A percentile compares a stretch with the other conserved stretches of the same genome.
Evolutionary conservation across 1,140 invertebrate species (phyloP).

Genomic region (Hestina assimilis): DNA sequence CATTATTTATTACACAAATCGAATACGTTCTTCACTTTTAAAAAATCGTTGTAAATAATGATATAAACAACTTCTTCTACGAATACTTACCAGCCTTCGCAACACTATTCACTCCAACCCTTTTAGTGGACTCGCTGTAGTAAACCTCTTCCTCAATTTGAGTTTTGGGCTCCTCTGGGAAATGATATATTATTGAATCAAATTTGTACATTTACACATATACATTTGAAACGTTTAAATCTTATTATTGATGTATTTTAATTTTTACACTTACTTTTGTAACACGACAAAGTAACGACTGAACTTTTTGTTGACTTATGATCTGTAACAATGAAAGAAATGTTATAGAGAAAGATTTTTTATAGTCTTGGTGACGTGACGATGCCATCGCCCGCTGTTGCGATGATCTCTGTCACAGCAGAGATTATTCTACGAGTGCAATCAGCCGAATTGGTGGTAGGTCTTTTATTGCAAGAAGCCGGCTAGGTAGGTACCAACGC

Average conservation of each 20-base stretch:
- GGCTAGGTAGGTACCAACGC: too few relatives aligned
- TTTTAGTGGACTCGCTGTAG: conserved; percentile 51
- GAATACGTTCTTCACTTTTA: neutral
- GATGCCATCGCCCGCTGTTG: too few relatives aligned
- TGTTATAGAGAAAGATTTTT: neutral
- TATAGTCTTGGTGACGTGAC: neutral
- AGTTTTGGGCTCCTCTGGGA: conserved; percentile 64
- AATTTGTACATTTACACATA: too few relatives aligned
- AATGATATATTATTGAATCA: conserved; percentile 9
- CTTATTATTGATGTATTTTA: too few relatives aligned
- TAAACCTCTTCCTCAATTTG: conserved; percentile 66
- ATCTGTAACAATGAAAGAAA: conserved; percentile 34
- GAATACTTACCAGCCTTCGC: conserved; percentile 41
- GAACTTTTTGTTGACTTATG: conserved; percentile 69
- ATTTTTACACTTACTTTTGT: conserved; percentile 73
- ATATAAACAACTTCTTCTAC: neutral
- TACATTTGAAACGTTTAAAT: too few relatives aligned
- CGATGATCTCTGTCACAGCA: too few relatives aligned
- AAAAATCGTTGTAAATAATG: too few relatives aligned
- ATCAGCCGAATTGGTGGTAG: too few relatives aligned
- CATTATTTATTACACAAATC: too few relatives aligned
- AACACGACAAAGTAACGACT: conserved; percentile 65
- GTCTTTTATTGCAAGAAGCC: too few relatives aligned
- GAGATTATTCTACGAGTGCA: too few relatives aligned
- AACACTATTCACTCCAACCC: conserved; percentile 53